Evolutionary conservation across 2,888 invertebrate species (phyloP), one percentile per base, ranked within the genome.

Genomic region (Hololepta plana): DNA sequence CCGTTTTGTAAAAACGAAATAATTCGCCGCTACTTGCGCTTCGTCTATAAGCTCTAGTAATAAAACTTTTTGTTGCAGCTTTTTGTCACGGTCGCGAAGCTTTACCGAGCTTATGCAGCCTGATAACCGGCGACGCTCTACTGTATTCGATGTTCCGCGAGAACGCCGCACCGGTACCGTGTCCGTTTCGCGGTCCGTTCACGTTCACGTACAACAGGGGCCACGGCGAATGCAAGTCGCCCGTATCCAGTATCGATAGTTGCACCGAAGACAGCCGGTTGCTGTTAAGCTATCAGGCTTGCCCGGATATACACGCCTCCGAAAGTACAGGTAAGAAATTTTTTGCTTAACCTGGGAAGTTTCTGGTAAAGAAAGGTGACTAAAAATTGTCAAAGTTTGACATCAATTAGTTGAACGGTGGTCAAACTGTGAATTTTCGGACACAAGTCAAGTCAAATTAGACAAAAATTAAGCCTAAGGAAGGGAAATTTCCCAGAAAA

Each of bases 141-240:
- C 67, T 88, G 8, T 85, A 79, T 57, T 84, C 85, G 40, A 76
- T 88, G 74, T 87, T 88, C 60, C 64, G 85, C 33, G 79, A 84
- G 49, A 80, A 76, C 46, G 85, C 85, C 8, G 70, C 73, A 11
- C 77, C 91, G 3, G 84, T 90, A 21, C 72, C 79, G 45, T 93
- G 93, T 54, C 93, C 93, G 2, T 74, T 76, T 49, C 62, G 65
- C 30, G 90, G 85, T 29, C 84, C 90, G 9, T 88, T 84, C 59
- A 79, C 82, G 32, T 93, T 93, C 56, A 81, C 87, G 27, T 93
- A 93, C 54, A 87, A 84, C 54, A 67, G 85, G 32, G 88, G 85
- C 3, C 79, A 85, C 45, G 87, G 87, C 11, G 84, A 85, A 48
- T 91, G 91, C 56, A 72, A 72, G 38, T 73, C 72, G 43, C 91